Base-by-base conservation (phyloP, 2,113 vertebrate genomes). In the Leucosticte australis region DNA sequence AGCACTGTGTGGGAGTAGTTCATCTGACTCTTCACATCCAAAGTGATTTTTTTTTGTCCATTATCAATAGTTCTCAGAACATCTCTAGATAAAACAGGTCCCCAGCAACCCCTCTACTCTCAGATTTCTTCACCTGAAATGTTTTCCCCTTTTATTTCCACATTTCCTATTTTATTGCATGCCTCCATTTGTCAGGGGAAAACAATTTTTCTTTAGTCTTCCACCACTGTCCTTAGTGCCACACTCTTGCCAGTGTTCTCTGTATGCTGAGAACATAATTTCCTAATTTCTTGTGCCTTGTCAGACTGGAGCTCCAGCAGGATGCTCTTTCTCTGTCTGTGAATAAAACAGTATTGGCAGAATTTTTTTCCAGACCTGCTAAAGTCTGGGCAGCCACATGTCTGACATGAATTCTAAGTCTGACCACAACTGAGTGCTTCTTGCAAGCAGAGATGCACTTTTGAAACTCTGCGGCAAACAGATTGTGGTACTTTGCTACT, bases 221-320 rank as follows among this genome's bases (percentile, higher is more conserved):
- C 20, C 24, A 53, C 23, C 6, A 18, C 9, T n/a, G 21, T 10
- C 47, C 33, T 31, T 30, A 47, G 53, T 30, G 50, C 27, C 35
- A 56, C 44, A 16, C 6, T 84, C 24, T 42, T 47, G 44, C 57
- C 22, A 35, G 3, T 15, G 33, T 14, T 78, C 23, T 57, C 8
- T 1, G 0, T 12, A 28, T 0, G 1, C 31, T 22, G 24, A 56
- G 28, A 57, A 35, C 8, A 30, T 13, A 0, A 69, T 81, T 84
- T 71, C 15, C 22, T 39, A 0, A 69, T 77, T 81, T 64, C 26
- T 77, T 2, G 2, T 53, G 20, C 18, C 28, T 64, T 67, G 50
- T 47, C 30, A 53, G 9, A 13, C 18, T 52, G 35, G 17, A 92
- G 17, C 22, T 86, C 24, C 41, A 69, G n/a, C 71, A 87, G 44